Base-by-base conservation (phyloP, 2,888 invertebrate genomes). In the Sarcophaga variegata region DNA sequence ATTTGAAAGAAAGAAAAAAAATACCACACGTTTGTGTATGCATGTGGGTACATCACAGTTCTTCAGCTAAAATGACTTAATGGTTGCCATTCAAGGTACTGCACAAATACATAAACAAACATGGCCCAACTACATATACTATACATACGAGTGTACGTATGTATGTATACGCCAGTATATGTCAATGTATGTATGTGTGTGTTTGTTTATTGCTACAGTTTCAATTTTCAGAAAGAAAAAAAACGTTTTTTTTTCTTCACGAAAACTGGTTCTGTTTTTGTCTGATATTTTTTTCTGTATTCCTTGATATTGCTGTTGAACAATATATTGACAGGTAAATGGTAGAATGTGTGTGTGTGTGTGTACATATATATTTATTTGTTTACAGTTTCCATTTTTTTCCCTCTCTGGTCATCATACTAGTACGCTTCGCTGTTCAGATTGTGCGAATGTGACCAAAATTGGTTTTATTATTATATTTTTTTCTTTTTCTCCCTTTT, bases 381-480 rank as follows among this genome's bases (percentile, higher is more conserved):
- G 27, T 72, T 64, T 67, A 59, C 59, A 69, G 60, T 66, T 22
- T 47, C 66, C 20, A 17, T 4, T n/a, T 64, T 72, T 64, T 47
- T 60, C 25, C 0, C 20, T 12, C 49, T 12, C 54, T 69, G 63
- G n/a, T 63, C 47, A 47, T 54, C 45, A 25, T 22, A 6, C 49
- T 22, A 72, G 47, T n/a, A 66, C 77, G 25, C 20, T 63, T 14
- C 27, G 67, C 37, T 72, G 76, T 75, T 70, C 63, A 66, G 70
- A 79, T 77, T 86, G 74, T 83, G 83, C 59, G 72, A 86, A 83
- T 83, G 71, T 76, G 76, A 86, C 86, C 83, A 78, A 83, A 86
- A 86, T 86, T 83, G 86, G 74, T 86, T 83, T 86, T 81, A 81
- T 70, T 83, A 81, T 83, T 66, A 12, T 67, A 62, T 22, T 64